Evolutionary conservation across 2,113 vertebrate genomes (phyloP).

Genomic region (Eptatretus burgeri): DNA sequence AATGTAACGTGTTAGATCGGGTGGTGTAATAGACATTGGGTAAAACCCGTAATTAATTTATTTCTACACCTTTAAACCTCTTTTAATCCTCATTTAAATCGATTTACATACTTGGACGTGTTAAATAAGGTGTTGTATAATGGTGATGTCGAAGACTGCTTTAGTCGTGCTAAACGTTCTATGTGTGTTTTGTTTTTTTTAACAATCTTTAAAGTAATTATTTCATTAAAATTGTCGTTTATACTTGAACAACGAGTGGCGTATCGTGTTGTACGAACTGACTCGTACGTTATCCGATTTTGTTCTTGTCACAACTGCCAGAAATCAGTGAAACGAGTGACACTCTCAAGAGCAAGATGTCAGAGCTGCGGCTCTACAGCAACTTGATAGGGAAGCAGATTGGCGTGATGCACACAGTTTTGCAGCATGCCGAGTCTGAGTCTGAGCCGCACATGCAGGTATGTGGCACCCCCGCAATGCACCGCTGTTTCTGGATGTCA

Average conservation of each 20-base stretch:
- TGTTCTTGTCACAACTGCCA: slow-evolving; percentile 10
- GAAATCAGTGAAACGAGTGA: slow-evolving; percentile 49
- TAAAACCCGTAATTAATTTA: too few relatives aligned
- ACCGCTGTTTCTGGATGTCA: too few relatives aligned
- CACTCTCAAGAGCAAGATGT: slow-evolving; percentile 94
- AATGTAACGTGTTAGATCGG: too few relatives aligned
- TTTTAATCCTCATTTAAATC: too few relatives aligned
- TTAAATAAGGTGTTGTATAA: too few relatives aligned
- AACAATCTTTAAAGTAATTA: background rate
- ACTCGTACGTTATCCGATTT: background rate
- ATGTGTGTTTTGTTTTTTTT: too few relatives aligned
- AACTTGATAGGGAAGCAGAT: slow-evolving; percentile 64
- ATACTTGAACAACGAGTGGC: background rate
- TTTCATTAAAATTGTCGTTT: background rate
- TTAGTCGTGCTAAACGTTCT: background rate
- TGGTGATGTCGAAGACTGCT: too few relatives aligned
- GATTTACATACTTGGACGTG: too few relatives aligned
- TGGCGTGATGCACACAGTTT: slow-evolving; percentile 44
- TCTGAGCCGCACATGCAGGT: slow-evolving; percentile 25
- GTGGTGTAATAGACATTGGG: too few relatives aligned
- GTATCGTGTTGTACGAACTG: background rate
- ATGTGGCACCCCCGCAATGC: slow-evolving; percentile 9
- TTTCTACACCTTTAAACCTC: too few relatives aligned
- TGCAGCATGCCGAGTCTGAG: slow-evolving; percentile 23
- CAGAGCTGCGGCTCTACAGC: slow-evolving; percentile 81